Evolutionary conservation across 2,888 invertebrate genomes (phyloP).

Genomic region (Muscina levida): DNA sequence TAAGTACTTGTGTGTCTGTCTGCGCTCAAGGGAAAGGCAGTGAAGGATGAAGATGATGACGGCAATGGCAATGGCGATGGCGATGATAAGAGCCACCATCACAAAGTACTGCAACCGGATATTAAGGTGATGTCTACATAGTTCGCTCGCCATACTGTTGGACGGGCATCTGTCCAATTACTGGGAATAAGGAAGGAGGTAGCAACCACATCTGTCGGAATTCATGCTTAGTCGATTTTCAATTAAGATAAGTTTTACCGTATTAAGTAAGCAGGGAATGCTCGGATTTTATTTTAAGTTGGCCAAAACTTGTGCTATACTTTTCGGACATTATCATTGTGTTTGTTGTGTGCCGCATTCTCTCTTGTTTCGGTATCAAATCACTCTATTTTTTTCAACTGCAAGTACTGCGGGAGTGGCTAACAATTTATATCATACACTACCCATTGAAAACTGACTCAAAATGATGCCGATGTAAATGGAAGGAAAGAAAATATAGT

Average conservation of each 20-base stretch:
- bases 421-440: neutral
- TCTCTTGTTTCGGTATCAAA: neutral
- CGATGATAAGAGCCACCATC: conserved; percentile 49
- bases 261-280: conserved; percentile 43
- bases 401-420: conserved; percentile 4
- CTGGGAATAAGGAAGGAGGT: conserved; percentile 12
- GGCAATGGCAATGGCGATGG: neutral
- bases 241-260: conserved; percentile 67
- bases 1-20: neutral
- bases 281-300: conserved; percentile 2
- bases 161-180: conserved; percentile 2
- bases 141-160: conserved; percentile 22
- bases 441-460: neutral
- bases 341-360: neutral
- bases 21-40: neutral
- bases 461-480: neutral
- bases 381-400: neutral
- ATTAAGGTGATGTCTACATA: conserved; percentile 55
- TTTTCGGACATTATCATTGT: conserved; percentile 3
- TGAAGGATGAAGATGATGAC: conserved; percentile 39
- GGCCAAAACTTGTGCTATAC: conserved; percentile 6
- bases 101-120: conserved; percentile 45
- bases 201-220: conserved; percentile 67
- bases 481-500: neutral
- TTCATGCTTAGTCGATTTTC: conserved; percentile 69